Base-by-base conservation (phyloP, 2,797 vertebrate genomes). In the Tadarida brasiliensis region DNA sequence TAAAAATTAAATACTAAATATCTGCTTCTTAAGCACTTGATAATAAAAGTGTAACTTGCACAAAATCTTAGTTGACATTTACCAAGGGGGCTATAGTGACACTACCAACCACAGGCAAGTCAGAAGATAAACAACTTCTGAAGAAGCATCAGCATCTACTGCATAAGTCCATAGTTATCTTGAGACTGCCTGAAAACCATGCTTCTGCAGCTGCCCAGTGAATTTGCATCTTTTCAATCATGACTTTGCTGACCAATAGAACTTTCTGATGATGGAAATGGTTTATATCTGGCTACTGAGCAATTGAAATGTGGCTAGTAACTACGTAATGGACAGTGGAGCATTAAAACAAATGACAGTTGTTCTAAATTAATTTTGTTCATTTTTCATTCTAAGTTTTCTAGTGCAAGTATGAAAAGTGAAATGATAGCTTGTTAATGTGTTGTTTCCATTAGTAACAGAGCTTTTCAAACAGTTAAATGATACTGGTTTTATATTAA, bases 311-410 rank as follows among this genome's bases (percentile, higher is more conserved):
- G 74, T 59, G n/a, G n/a, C 51, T 70, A 83, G 26, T 87, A 73
- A 81, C 47, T 78, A 78, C 14, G 7, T 70, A 51, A 1, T 54
- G 11, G 17, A 61, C 51, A 76, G 17, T 22, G 1, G 59, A 65
- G 67, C n/a, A 71, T 57, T 57, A 89, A 57, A 77, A 56, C 22
- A 95, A 76, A 59, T 22, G 51, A 51, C 76, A 87, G 7, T 16
- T 54, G 7, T 65, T 95, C 35, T 71, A 87, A 88, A 77, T 39
- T 44, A 88, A 92, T 92, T 95, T 71, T 85, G n/a, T 33, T 92
- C 63, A 85, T 84, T 73, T 95, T 85, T 65, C 59, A 86, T 86
- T 73, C 70, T 57, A 92, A 92, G 30, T 85, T 90, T 73, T 73
- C 80, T 90, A 65, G 4, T 54, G 3, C 6, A 93, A 89, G 47